Evolutionary conservation across 2,113 vertebrate genomes (phyloP), one percentile per base, ranked within the genome.

Genomic region (Gavia stellata): DNA sequence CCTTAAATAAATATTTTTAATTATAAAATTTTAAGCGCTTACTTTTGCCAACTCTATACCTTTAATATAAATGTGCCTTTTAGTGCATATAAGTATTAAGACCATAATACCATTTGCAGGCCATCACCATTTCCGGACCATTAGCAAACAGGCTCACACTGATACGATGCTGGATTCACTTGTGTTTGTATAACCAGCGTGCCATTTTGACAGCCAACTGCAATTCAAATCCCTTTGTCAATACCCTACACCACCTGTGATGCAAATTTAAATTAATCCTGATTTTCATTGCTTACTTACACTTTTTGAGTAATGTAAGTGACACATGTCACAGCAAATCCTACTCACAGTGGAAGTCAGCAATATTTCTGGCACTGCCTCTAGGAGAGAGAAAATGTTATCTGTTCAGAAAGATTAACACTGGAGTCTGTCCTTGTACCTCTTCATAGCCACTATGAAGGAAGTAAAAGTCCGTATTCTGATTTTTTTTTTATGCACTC

Each of bases 211-310:
- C 82, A 96, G 72, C 20, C 1, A 3, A 65, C 61, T 87, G 77
- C 44, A 81, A 78, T 81, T 88, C 75, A 93, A 96, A 96, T 95
- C 80, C 68, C 40, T 91, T 86, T 95, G 73, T 91, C 92, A 94
- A 84, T 86, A 74, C 12, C 65, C 61, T 80, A 21, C 31, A 75
- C 56, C 88, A 95, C 65, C 83, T 91, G 86, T 56, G 68, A 93
- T 81, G 53, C 44, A 95, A 79, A 96, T 92, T 72, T 81, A 86
- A 72, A 88, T 92, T 81, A 89, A 81, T 95, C 65, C 61, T 91
- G 68, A 79, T 86, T 96, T 94, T 75, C 10, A 2, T 79, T 91
- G 65, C 52, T 94, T 91, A 7, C 61, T 75, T 92, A 75, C 33
- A 68, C 45, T 61, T 92, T 73, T 61, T 71, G 62, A 38, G 40